Conservation (phyloP, 2,888 invertebrate species). For the Cryptosula pallasiana region DNA sequence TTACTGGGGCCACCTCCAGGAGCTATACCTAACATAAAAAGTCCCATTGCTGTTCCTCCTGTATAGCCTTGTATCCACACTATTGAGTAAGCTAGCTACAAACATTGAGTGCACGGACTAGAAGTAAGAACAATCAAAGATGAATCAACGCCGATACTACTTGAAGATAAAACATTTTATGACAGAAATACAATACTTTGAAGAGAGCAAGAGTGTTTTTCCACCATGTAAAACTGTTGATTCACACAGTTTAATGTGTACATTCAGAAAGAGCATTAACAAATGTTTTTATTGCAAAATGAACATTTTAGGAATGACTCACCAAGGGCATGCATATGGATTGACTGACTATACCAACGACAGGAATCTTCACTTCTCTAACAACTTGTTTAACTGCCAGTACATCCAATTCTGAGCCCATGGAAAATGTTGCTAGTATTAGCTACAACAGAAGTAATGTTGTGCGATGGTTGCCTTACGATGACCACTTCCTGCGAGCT, state of each 20-base stretch:
- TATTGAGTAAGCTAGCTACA: constrained; percentile 26
- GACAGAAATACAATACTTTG: too few relatives aligned
- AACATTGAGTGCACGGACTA: too few relatives aligned
- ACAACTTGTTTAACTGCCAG: constrained; percentile 50
- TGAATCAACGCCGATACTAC: too few relatives aligned
- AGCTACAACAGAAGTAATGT: constrained; percentile 5
- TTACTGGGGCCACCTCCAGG: constrained; percentile 82
- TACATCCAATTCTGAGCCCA: constrained; percentile 55
- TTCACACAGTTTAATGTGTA: too few relatives aligned
- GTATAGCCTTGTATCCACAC: neutral
- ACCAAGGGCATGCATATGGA: constrained; percentile 58
- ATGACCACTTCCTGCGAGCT: neutral
- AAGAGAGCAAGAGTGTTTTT: too few relatives aligned
- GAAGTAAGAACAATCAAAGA: too few relatives aligned
- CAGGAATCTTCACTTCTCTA: constrained; percentile 55
- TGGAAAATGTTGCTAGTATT: constrained; percentile 51
- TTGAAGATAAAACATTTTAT: too few relatives aligned
- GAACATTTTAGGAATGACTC: too few relatives aligned
- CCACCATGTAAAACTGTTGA: too few relatives aligned
- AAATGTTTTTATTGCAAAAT: too few relatives aligned
- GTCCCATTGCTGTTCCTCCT: constrained; percentile 50
- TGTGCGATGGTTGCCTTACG: neutral
- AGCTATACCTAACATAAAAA: constrained; percentile 55
- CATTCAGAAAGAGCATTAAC: too few relatives aligned
- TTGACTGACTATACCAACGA: constrained; percentile 56